Percentiles rank a stretch among this genome's conserved stretches.
Conservation (phyloP, 2,113 vertebrate species). For the Piliocolobus tephrosceles region DNA sequence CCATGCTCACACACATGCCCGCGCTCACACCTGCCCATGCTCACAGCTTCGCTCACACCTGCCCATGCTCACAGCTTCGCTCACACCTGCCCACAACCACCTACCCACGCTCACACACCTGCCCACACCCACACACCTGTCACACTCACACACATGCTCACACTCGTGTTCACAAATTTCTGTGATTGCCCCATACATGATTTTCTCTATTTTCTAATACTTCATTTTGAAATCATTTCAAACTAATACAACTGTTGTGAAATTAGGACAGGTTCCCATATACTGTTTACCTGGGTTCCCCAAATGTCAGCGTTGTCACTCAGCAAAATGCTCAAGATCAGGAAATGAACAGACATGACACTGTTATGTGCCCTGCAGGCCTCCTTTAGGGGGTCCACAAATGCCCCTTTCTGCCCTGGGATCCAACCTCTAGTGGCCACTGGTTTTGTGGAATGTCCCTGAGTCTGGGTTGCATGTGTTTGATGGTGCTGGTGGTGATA, state of each 20-base stretch:
- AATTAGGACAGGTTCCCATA: neutral
- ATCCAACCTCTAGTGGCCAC: neutral
- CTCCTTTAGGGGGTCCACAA: rapidly evolving
- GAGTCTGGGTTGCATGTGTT: neutral
- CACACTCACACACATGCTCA: too few species aligned
- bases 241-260: neutral
- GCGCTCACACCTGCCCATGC: too few species aligned
- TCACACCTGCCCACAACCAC: too few species aligned
- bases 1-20: too few species aligned
- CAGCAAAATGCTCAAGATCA: neutral
- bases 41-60: too few species aligned
- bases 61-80: too few species aligned
- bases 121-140: too few species aligned
- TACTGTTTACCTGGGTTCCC: neutral
- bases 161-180: neutral
- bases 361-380: neutral
- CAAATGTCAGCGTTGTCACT: neutral
- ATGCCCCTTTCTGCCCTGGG: neutral
- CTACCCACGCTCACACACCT: too few species aligned
- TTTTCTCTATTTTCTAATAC: neutral
- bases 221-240: conserved; percentile 15
- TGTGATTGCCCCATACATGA: neutral
- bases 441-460: neutral
- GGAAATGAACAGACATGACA: rapidly evolving
- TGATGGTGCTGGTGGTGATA: neutral